phyloP scores from a whole-genome alignment of 2,888 invertebrate species.

The Fabriciana adippe region DNA sequence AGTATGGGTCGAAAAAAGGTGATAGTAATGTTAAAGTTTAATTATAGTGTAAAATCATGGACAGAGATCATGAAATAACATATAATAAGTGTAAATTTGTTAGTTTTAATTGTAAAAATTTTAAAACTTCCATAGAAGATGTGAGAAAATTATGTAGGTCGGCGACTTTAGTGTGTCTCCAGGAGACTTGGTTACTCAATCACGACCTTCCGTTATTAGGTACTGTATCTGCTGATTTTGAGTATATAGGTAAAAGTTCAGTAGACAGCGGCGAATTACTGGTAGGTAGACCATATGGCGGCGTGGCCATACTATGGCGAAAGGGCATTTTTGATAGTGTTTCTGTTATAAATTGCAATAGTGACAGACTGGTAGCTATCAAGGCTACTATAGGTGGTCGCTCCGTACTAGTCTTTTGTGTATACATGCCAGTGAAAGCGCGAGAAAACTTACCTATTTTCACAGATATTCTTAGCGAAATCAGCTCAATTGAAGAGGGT shows the following conservation, averaged over 20 bases:
- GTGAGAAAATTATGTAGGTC: not conserved
- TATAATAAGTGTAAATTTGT: constrained; percentile 4
- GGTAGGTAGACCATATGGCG: constrained; percentile 22
- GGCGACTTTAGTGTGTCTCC: not conserved
- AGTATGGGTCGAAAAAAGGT: not conserved
- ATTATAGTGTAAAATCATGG: not conserved
- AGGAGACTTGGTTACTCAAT: not conserved
- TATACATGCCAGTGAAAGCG: constrained; percentile 25
- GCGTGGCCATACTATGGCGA: constrained; percentile 22
- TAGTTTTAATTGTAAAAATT: constrained; percentile 10
- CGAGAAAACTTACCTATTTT: constrained; percentile 19
- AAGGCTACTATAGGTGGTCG: constrained; percentile 14
- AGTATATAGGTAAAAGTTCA: constrained; percentile 18
- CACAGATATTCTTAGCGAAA: constrained; percentile 23
- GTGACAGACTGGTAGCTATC: constrained; percentile 22
- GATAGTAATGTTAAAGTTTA: not conserved
- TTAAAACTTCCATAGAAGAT: constrained; percentile 2
- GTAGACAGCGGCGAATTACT: constrained; percentile 16
- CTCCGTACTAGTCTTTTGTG: constrained; percentile 18
- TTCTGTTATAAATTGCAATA: constrained; percentile 22
- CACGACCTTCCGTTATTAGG: not conserved
- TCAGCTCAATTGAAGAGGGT: constrained; percentile 10
- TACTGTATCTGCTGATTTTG: constrained; percentile 13
- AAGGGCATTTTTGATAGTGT: no score
- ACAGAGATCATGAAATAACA: not conserved